Conservation (phyloP, 2,113 vertebrate species). For the Melospiza georgiana region DNA sequence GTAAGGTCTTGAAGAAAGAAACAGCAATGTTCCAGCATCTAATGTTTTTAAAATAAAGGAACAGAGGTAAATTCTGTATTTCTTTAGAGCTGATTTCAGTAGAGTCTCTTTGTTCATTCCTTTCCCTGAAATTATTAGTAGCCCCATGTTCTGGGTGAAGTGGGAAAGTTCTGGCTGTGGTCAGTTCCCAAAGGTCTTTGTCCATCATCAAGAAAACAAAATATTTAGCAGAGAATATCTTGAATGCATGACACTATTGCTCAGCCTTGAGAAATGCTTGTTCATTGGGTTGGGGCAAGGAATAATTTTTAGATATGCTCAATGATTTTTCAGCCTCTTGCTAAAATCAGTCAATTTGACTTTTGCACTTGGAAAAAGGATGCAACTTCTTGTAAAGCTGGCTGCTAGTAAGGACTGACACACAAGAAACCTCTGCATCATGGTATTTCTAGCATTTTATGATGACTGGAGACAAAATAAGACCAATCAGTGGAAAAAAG, state of each 20-base stretch:
- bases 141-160: accelerated
- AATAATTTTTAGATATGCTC: background rate
- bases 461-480: background rate
- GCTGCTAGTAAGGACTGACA: background rate
- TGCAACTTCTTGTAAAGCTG: background rate
- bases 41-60: background rate
- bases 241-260: background rate
- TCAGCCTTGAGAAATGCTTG: background rate
- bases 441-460: background rate
- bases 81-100: background rate
- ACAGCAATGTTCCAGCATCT: background rate
- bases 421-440: background rate
- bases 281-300: constrained; percentile 2
- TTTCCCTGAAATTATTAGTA: background rate
- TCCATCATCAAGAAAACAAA: background rate
- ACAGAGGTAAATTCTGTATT: background rate
- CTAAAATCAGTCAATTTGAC: background rate
- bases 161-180: background rate
- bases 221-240: background rate
- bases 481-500: background rate
- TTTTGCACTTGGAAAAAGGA: background rate
- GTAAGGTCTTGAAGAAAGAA: background rate
- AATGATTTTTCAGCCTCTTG: background rate
- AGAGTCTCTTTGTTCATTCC: background rate
- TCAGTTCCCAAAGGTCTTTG: background rate